phyloP scores from a whole-genome alignment of 2,797 vertebrate species.

The Chelmon rostratus region DNA sequence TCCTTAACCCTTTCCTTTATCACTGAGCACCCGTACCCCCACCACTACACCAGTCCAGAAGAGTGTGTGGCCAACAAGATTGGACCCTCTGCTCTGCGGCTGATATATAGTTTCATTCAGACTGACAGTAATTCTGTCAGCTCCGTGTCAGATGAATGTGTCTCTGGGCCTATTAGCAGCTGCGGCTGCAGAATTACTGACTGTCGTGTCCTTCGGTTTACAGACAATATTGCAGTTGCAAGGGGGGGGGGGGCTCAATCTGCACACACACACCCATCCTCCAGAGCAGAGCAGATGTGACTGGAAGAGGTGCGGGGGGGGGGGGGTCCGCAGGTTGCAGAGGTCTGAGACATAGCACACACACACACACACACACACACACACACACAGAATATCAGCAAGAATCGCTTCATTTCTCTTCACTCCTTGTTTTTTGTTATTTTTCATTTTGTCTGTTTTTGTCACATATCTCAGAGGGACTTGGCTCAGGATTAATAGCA shows the following conservation, averaged over 20 bases:
- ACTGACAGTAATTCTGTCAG: conserved; percentile 89
- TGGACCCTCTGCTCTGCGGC: conserved; percentile 76
- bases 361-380: neutral
- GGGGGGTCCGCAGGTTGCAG: conserved; percentile 74
- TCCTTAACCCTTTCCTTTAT: conserved; percentile 79
- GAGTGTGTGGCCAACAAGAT: conserved; percentile 66
- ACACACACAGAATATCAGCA: neutral
- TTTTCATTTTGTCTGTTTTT: conserved; percentile 16
- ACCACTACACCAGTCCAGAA: conserved; percentile 59
- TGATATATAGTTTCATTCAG: conserved; percentile 89
- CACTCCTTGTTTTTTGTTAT: conserved; percentile 26
- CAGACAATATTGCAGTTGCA: conserved; percentile 75
- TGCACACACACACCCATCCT: conserved; percentile 45
- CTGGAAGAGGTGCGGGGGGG: conserved; percentile 40
- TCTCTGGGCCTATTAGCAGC: conserved; percentile 68
- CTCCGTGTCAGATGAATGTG: conserved; percentile 85
- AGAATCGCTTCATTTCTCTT: neutral
- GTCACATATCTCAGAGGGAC: conserved; percentile 8
- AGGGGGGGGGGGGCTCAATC: conserved; percentile 18
- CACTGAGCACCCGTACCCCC: conserved; percentile 45
- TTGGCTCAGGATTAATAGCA: neutral
- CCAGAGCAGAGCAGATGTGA: conserved; percentile 50
- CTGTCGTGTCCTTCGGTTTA: conserved; percentile 88
- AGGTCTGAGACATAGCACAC: conserved; percentile 78
- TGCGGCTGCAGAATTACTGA: conserved; percentile 85